These are phyloP conservation scores for Falco punctatus DNA, from an alignment of 2,113 vertebrate genomes.

Conservation along the genomic window DNA sequence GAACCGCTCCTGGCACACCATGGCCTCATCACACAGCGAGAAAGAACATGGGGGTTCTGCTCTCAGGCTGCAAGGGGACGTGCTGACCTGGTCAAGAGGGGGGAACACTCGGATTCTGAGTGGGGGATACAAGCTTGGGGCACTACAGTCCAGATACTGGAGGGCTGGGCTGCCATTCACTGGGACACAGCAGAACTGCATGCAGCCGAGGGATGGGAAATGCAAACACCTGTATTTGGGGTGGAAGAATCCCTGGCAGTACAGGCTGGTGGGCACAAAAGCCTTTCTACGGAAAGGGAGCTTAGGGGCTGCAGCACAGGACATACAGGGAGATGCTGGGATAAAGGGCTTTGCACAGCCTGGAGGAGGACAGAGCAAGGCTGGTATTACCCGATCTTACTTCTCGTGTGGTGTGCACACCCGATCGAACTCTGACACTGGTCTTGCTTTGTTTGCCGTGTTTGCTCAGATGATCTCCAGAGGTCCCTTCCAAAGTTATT, in stretches of 20 bases:
- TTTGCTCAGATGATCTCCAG: not conserved
- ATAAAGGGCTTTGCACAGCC: not conserved
- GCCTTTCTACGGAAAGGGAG: not conserved
- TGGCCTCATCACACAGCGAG: too few relatives aligned
- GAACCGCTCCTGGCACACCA: not conserved
- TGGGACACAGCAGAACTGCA: not conserved
- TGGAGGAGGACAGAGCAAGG: not conserved
- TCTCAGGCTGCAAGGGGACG: not conserved
- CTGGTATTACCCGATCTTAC: not conserved
- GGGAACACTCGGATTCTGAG: not conserved
- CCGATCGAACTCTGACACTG: not conserved
- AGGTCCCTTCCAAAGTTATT: not conserved
- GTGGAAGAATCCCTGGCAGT: not conserved
- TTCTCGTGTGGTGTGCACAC: not conserved
- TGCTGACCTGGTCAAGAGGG: not conserved
- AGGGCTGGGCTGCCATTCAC: not conserved
- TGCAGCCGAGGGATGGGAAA: not conserved
- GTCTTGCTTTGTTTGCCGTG: not conserved
- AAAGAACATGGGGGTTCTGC: not conserved
- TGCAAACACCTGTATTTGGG: not conserved
- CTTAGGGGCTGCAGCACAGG: not conserved
- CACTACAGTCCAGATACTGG: not conserved
- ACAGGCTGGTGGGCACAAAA: not conserved
- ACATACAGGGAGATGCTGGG: not conserved
- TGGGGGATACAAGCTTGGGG: not conserved